A percentile compares a stretch with the other conserved stretches of the same genome.
Evolutionary conservation across 1,140 invertebrate genomes (phyloP).

Genomic region (Brachionus rotundiformis): DNA sequence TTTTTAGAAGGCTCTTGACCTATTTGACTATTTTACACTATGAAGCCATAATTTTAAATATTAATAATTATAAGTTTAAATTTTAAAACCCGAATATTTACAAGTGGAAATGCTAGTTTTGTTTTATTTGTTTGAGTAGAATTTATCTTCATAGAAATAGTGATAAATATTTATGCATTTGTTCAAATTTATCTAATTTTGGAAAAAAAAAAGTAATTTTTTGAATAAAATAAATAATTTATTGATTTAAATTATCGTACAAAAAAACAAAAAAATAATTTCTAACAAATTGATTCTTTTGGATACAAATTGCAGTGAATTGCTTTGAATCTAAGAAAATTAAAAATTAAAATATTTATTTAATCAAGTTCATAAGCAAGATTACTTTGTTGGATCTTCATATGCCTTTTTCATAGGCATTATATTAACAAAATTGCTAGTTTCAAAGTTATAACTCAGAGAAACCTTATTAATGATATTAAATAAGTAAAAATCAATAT

Average conservation of each 20-base stretch:
- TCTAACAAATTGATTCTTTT: not conserved
- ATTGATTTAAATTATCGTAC: not conserved
- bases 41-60: not conserved
- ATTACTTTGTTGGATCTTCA: slow-evolving; percentile 21
- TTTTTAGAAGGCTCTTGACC: not conserved
- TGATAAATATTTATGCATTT: too few species aligned
- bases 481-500: too few species aligned
- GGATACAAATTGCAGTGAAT: slow-evolving; percentile 18
- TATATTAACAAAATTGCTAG: slow-evolving; percentile 33
- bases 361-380: not conserved
- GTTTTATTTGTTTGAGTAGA: too few species aligned
- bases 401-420: not conserved
- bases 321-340: slow-evolving; percentile 25
- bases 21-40: not conserved
- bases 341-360: not conserved
- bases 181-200: not conserved
- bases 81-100: not conserved
- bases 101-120: not conserved
- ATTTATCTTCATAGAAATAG: too few species aligned
- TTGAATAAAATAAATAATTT: not conserved
- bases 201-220: not conserved
- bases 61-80: not conserved
- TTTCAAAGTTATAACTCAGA: slow-evolving; percentile 28
- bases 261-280: not conserved
- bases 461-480: too few species aligned